A percentile compares a stretch with the other conserved stretches of the same genome.
Conservation (phyloP, 2,113 vertebrate genomes). For the Notothenia rossii region DNA sequence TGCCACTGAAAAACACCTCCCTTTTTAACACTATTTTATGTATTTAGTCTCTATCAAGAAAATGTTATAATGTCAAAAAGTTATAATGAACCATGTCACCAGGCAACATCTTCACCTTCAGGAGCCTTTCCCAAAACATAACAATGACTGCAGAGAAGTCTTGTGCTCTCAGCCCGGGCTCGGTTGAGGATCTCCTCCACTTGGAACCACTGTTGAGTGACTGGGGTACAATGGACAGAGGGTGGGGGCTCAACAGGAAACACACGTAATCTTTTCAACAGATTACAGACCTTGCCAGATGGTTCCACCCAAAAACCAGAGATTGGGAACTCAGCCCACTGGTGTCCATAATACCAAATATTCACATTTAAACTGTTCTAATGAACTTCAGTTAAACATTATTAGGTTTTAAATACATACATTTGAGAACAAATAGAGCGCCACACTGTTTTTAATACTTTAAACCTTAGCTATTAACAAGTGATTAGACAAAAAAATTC, state of each 20-base stretch:
- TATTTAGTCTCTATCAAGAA: conserved; percentile 11
- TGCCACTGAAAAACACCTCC: no score
- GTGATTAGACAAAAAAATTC: no score
- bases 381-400: neutral
- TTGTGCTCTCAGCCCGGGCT: neutral
- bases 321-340: conserved; percentile 3
- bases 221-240: conserved; percentile 60
- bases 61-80: neutral
- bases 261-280: conserved; percentile 44
- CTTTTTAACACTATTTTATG: neutral
- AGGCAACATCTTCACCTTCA: conserved; percentile 10
- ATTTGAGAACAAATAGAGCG: neutral
- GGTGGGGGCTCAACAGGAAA: conserved; percentile 65
- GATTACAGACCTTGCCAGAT: conserved; percentile 41
- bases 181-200: conserved; percentile 26
- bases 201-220: conserved; percentile 58
- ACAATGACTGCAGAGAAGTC: conserved; percentile 33
- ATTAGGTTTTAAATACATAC: neutral
- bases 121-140: conserved; percentile 29
- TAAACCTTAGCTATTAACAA: neutral
- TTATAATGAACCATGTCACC: conserved; percentile 33
- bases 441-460: neutral
- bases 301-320: conserved; percentile 35
- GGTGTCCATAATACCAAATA: neutral
- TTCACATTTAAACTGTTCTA: neutral